Base-by-base conservation (phyloP, 2,113 vertebrate species). In the Dicaeum eximium region DNA sequence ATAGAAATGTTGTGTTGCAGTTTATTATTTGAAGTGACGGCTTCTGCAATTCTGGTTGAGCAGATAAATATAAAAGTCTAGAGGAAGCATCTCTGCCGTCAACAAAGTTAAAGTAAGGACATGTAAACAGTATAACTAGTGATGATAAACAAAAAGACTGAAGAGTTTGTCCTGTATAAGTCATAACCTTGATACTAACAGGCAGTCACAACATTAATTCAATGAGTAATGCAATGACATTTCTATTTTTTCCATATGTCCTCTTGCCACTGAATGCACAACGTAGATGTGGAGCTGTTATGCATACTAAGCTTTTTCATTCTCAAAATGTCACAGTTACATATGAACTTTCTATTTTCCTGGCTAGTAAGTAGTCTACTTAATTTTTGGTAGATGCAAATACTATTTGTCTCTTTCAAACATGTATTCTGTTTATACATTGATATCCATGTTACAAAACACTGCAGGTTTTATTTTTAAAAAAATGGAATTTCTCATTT, bases 211-310 rank as follows among this genome's bases (percentile, higher is more conserved):
- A 37, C 77, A 80, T 92, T 89, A 95, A 87, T 94, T 91, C 80
- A 85, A 72, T 93, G 88, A 96, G 51, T 96, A 96, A 95, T 61
- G 62, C 82, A 82, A 74, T 92, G 85, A 75, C 84, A 86, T 96
- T 92, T 94, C 77, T 95, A 21, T 88, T 95, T 94, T 92, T 90
- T 87, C 53, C 40, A 2, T 83, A 54, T 77, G 73, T 92, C 73
- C 50, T 88, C 54, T 88, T 95, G 71, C 62, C 58, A 90, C 44
- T 1, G 5, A 91, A 86, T 72, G 64, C 30, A 82, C 53, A 94
- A 58, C 10, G 3, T 40, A 72, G 67, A 92, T 64, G 37, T 60
- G 57, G 77, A 93, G 38, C 62, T 89, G 62, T 58, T 96, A 50
- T 62, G 90, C 75, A 82, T 81, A 47, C 44, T 81, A 82, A 95